Percentiles rank a stretch among this genome's conserved stretches.
Evolutionary conservation across 2,113 vertebrate genomes (phyloP).

Genomic region (Jacana jacana): DNA sequence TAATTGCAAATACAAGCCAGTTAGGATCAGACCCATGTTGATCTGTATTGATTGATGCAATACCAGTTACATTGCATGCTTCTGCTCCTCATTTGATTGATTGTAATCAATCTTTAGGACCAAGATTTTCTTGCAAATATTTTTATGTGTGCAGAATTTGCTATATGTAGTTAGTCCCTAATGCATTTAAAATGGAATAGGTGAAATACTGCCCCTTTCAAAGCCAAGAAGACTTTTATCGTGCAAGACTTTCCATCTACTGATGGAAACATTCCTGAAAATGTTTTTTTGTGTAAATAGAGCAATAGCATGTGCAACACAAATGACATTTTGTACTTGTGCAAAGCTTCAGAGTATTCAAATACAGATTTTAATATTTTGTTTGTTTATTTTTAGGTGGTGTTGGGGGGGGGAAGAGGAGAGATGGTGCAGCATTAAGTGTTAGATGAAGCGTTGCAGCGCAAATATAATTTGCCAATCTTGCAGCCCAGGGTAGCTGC

Average conservation of each 20-base stretch:
- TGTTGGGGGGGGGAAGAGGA: no score
- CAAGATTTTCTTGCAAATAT: neutral
- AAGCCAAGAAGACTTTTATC: neutral
- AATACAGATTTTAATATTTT: neutral
- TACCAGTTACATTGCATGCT: neutral
- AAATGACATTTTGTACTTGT: neutral
- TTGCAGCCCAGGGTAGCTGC: neutral
- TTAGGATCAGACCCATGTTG: neutral
- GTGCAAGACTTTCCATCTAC: neutral
- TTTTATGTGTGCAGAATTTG: neutral
- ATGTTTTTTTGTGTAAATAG: neutral
- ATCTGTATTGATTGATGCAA: conserved; percentile 22
- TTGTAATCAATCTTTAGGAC: neutral
- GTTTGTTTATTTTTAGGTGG: neutral
- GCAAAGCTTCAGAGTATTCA: neutral
- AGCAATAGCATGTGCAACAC: fast-evolving
- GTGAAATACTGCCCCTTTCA: neutral
- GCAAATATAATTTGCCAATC: neutral
- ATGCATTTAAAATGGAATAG: neutral
- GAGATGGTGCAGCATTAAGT: neutral
- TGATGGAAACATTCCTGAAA: neutral
- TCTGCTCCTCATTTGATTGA: neutral
- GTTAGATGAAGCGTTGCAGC: fast-evolving
- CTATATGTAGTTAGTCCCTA: neutral
- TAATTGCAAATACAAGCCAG: neutral